Percentiles rank a stretch among this genome's conserved stretches.
Evolutionary conservation across 2,797 vertebrate genomes (phyloP).

Genomic region (Somateria mollissima): DNA sequence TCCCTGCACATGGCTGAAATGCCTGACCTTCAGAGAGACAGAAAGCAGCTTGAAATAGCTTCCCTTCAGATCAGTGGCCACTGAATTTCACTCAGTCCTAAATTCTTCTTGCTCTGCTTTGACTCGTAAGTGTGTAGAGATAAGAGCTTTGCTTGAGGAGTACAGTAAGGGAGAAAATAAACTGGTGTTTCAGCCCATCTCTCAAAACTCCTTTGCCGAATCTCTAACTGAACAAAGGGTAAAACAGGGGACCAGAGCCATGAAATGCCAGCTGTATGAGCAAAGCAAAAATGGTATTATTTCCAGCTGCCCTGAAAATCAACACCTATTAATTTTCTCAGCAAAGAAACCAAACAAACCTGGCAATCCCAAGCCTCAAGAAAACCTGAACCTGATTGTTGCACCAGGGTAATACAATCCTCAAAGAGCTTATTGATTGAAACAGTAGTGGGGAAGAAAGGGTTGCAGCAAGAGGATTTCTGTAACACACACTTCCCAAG

Average conservation of each 20-base stretch:
- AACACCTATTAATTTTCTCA: constrained; percentile 8
- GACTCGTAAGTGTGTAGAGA: not conserved
- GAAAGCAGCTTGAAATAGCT: not conserved
- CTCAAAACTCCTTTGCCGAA: not conserved
- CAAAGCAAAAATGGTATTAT: not conserved
- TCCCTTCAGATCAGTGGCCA: not conserved
- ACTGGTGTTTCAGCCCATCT: not conserved
- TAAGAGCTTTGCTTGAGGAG: not conserved
- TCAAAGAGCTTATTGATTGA: not conserved
- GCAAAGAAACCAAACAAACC: not conserved
- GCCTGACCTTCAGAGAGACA: constrained; percentile 37
- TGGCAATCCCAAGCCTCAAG: not conserved
- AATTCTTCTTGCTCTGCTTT: not conserved
- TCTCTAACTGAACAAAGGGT: not conserved
- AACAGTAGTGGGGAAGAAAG: not conserved
- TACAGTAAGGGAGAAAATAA: not conserved
- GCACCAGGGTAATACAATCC: not conserved
- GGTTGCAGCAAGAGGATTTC: not conserved
- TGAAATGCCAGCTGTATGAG: not conserved
- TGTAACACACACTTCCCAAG: not conserved
- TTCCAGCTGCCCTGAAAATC: constrained; percentile 31
- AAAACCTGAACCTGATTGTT: not conserved
- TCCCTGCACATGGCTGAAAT: rapidly evolving
- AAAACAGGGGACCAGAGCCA: not conserved
- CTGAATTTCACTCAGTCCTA: not conserved